Conservation (phyloP, 2,797 vertebrate genomes). For the Eleutherodactylus coqui region DNA sequence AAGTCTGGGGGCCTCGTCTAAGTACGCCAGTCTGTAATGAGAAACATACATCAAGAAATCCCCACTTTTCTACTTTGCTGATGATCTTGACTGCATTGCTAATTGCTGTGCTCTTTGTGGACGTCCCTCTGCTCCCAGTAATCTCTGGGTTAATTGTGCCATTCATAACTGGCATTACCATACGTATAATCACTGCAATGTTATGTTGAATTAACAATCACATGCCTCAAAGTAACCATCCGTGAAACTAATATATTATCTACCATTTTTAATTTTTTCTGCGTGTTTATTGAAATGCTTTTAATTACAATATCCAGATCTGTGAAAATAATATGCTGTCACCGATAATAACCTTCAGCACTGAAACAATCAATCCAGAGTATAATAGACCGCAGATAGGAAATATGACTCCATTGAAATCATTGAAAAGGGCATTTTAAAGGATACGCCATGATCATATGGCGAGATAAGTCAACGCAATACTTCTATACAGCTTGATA, state of each 20-base stretch:
- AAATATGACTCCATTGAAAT: background rate
- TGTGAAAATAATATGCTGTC: background rate
- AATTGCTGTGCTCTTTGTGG: slow-evolving; percentile 17
- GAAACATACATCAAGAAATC: slow-evolving; percentile 20
- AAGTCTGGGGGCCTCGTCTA: background rate
- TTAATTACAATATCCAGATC: slow-evolving; percentile 2
- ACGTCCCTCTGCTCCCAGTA: slow-evolving; percentile 5
- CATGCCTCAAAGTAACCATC: slow-evolving; percentile 23
- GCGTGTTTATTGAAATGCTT: background rate
- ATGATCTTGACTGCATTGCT: background rate
- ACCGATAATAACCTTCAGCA: background rate
- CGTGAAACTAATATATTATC: background rate
- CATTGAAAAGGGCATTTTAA: background rate
- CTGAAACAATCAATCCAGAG: background rate
- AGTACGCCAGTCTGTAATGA: slow-evolving; percentile 9
- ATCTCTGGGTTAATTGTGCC: slow-evolving; percentile 28
- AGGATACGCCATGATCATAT: background rate
- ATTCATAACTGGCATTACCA: slow-evolving; percentile 23
- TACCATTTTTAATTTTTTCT: background rate
- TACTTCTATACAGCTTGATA: background rate
- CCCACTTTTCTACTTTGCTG: background rate
- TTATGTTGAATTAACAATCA: slow-evolving; percentile 36
- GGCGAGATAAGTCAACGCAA: background rate
- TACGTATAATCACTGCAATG: slow-evolving; percentile 18
- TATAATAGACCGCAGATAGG: background rate